These are phyloP conservation scores for Ridgeia piscesae DNA, from an alignment of 1,140 invertebrate species.

Conservation along the genomic window DNA sequence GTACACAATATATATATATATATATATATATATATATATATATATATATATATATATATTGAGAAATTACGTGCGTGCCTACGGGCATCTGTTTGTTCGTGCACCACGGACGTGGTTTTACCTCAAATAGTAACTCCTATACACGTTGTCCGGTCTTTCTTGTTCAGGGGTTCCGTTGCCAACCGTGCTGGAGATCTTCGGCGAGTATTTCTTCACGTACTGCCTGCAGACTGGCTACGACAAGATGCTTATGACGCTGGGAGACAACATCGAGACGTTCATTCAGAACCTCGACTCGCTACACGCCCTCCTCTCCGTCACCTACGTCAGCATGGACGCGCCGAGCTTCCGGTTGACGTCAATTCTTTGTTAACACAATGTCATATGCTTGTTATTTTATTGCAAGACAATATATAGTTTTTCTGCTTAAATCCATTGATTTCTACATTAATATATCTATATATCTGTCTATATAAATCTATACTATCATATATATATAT, in stretches of 20 bases:
- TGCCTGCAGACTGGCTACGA: conserved; percentile 52
- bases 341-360: conserved; percentile 51
- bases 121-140: not conserved
- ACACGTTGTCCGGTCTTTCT: not conserved
- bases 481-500: too few species aligned
- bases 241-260: conserved; percentile 54
- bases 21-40: too few species aligned
- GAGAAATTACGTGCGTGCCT: too few species aligned
- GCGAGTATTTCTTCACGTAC: conserved; percentile 53
- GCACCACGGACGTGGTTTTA: not conserved
- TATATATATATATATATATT: too few species aligned
- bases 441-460: too few species aligned
- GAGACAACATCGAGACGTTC: conserved; percentile 48
- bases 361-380: too few species aligned
- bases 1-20: too few species aligned
- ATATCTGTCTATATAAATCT: too few species aligned
- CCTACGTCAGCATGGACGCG: conserved; percentile 50
- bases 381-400: too few species aligned
- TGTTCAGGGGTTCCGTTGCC: conserved; percentile 41
- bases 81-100: not conserved
- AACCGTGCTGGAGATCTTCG: conserved; percentile 52
- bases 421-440: too few species aligned
- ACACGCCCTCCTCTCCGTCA: conserved; percentile 48
- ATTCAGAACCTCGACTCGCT: conserved; percentile 55
- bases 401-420: too few species aligned